Conservation (phyloP, 2,113 vertebrate genomes). For the Saccopteryx leptura region DNA sequence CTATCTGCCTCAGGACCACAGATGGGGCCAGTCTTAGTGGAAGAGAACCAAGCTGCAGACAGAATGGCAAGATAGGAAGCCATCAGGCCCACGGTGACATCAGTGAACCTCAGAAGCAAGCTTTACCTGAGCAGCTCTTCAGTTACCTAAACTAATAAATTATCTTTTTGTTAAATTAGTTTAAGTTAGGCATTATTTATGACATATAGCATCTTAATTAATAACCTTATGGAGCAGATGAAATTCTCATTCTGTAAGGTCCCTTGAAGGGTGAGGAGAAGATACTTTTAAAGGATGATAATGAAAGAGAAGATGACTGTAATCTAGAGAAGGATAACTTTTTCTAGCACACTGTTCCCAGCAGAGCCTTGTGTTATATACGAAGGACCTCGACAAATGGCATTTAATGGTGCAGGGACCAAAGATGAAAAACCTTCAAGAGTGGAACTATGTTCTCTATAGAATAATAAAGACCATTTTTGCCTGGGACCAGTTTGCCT, state of each 20-base stretch:
- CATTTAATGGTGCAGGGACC: not conserved
- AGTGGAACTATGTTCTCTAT: not conserved
- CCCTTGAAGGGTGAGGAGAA: not conserved
- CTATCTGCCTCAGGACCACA: not conserved
- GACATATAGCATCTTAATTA: not conserved
- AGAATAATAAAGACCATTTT: not conserved
- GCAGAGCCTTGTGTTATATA: not conserved
- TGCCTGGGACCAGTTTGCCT: not conserved
- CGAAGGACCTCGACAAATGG: not conserved
- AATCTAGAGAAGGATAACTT: not conserved
- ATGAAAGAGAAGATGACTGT: not conserved
- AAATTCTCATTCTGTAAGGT: constrained; percentile 3
- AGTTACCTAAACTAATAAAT: not conserved
- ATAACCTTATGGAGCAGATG: not conserved
- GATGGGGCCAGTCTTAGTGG: fast-evolving
- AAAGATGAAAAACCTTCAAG: not conserved
- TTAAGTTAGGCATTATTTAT: not conserved
- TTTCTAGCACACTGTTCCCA: not conserved
- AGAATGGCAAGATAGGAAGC: not conserved
- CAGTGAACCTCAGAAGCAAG: not conserved
- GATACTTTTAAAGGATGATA: not conserved
- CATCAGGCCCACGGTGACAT: not conserved
- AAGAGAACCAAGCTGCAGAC: not conserved
- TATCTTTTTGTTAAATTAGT: not conserved
- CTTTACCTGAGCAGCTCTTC: not conserved